Conservation (phyloP, 1,140 invertebrate species). For the Saxidomus purpurata region DNA sequence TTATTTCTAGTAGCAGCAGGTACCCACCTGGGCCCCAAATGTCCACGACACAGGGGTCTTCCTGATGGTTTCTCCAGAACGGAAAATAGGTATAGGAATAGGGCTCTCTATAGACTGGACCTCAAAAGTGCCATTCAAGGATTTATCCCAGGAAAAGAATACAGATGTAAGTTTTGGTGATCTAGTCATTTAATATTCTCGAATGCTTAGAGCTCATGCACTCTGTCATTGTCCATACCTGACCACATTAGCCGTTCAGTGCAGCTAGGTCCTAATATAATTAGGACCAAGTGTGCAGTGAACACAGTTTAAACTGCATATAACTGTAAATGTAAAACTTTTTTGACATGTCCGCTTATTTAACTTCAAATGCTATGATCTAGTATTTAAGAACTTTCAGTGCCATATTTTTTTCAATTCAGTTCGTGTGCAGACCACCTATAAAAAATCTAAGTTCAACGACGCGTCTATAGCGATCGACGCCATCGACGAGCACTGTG, state of each 20-base stretch:
- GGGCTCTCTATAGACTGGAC: conserved; percentile 41
- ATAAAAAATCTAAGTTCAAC: conserved; percentile 61
- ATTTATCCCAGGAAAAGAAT: conserved; percentile 32
- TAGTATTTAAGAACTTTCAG: too few species aligned
- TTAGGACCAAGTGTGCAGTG: too few species aligned
- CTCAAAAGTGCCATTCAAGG: conserved; percentile 23
- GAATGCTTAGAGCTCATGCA: background rate
- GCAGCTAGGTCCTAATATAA: too few species aligned
- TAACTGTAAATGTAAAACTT: too few species aligned
- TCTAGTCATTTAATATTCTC: too few species aligned
- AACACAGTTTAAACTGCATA: too few species aligned
- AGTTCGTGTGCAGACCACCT: conserved; percentile 56
- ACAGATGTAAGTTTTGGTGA: conserved; percentile 45
- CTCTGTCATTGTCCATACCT: too few species aligned
- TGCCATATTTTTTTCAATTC: background rate
- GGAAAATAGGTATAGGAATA: background rate
- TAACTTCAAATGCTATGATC: too few species aligned
- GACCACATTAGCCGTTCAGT: too few species aligned
- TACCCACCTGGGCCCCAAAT: background rate
- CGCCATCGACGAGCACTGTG: conserved; percentile 33
- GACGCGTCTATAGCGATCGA: conserved; percentile 62
- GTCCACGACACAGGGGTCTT: conserved; percentile 37
- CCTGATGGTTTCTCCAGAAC: conserved; percentile 46
- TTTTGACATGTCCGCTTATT: too few species aligned
- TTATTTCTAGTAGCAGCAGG: background rate